These are phyloP conservation scores for Orientallactaga bullata DNA, from an alignment of 2,113 vertebrate genomes.

Conservation along the genomic window DNA sequence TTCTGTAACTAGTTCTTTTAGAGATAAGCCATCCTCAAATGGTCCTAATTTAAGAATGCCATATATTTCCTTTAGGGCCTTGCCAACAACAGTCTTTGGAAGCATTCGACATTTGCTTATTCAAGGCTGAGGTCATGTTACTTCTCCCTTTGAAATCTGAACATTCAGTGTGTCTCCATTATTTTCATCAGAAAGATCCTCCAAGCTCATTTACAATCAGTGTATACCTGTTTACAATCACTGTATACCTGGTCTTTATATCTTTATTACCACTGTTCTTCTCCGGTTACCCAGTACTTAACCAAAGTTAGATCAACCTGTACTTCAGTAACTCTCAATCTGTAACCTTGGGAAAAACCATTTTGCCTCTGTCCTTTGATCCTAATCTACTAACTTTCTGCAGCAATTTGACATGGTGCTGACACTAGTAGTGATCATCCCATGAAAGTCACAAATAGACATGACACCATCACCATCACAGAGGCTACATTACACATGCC, in stretches of 20 bases:
- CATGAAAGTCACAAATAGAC: not conserved
- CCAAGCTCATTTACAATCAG: not conserved
- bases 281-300: not conserved
- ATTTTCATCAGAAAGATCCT: not conserved
- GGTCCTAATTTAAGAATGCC: not conserved
- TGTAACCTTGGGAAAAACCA: not conserved
- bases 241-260: not conserved
- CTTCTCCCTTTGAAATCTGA: accelerated
- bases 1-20: not conserved
- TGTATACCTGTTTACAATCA: not conserved
- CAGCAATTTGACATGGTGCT: not conserved
- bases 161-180: not conserved
- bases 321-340: not conserved
- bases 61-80: not conserved
- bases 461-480: not conserved
- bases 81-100: not conserved
- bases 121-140: not conserved
- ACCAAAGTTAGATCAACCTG: not conserved
- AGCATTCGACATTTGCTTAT: not conserved
- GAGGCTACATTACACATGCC: not conserved
- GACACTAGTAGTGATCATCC: not conserved
- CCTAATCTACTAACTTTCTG: not conserved
- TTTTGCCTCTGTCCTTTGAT: not conserved
- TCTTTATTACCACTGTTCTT: not conserved
- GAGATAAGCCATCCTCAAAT: not conserved